Evolutionary conservation across 2,113 vertebrate species (phyloP).

Genomic region (Neotragus moschatus): DNA sequence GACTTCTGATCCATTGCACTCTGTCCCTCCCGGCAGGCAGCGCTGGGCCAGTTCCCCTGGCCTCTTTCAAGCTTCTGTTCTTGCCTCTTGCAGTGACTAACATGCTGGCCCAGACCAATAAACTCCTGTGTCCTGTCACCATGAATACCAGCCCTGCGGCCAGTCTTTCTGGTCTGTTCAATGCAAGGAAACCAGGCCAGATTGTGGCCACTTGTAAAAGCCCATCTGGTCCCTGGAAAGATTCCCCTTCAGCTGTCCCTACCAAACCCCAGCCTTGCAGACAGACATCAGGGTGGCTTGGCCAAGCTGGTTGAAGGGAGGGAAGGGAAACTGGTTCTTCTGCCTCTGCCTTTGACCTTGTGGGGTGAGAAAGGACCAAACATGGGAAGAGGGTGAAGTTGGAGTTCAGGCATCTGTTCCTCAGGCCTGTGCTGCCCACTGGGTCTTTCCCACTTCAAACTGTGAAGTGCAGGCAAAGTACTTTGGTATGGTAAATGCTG

Average conservation of each 20-base stretch:
- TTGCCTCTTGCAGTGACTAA: neutral
- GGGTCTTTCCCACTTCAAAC: neutral
- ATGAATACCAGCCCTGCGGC: neutral
- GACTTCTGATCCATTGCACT: neutral
- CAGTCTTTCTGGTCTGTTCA: neutral
- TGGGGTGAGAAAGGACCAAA: neutral
- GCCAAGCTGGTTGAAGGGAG: neutral
- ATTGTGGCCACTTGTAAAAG: slow-evolving; percentile 48
- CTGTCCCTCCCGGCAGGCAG: neutral
- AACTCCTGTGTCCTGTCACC: neutral
- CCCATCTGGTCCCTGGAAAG: slow-evolving; percentile 63
- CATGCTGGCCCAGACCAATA: neutral
- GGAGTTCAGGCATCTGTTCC: neutral
- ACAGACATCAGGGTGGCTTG: neutral
- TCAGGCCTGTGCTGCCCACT: neutral
- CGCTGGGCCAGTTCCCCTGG: neutral
- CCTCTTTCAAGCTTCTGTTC: neutral
- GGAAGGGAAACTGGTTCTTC: neutral
- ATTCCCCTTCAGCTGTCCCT: neutral
- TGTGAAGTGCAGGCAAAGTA: neutral
- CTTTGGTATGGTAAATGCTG: neutral
- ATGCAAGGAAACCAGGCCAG: slow-evolving; percentile 32
- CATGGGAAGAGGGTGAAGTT: neutral
- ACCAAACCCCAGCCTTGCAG: neutral
- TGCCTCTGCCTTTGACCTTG: neutral